Evolutionary conservation across 2,888 invertebrate genomes (phyloP).

Genomic region (Electrophaes corylata): DNA sequence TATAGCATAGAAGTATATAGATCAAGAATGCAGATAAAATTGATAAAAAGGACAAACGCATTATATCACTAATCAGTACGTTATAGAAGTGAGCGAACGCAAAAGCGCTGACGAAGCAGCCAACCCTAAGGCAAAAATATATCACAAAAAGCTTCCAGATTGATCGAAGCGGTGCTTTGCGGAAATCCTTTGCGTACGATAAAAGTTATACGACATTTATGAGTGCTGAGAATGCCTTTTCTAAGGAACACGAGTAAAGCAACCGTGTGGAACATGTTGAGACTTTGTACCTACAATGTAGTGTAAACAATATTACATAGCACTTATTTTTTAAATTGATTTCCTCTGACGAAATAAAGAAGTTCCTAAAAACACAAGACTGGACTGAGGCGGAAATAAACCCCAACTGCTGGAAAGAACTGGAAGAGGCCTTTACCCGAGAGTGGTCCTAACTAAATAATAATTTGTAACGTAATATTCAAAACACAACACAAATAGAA

Average conservation of each 20-base stretch:
- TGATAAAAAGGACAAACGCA: neutral
- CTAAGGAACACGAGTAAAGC: slow-evolving; percentile 9
- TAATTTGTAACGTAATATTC: no score
- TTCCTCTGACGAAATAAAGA: no score
- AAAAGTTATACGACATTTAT: slow-evolving; percentile 23
- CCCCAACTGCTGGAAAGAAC: no score
- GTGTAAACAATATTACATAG: neutral
- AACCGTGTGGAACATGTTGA: slow-evolving; percentile 1
- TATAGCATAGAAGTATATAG: no score
- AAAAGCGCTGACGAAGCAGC: neutral
- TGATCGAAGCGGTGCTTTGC: slow-evolving; percentile 11
- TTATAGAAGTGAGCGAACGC: neutral
- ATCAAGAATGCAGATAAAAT: neutral
- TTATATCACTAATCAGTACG: neutral
- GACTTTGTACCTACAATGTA: neutral
- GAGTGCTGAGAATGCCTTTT: slow-evolving; percentile 10
- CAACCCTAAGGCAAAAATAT: neutral
- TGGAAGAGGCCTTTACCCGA: no score
- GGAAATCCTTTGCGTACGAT: slow-evolving; percentile 21
- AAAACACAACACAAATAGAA: no score
- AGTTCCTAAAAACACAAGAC: no score
- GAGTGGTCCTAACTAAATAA: no score
- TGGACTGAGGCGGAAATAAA: no score
- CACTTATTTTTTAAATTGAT: neutral
- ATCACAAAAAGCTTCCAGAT: slow-evolving; percentile 12